Evolutionary conservation across 2,113 vertebrate species (phyloP).

Genomic region (Eubucco bourcierii): DNA sequence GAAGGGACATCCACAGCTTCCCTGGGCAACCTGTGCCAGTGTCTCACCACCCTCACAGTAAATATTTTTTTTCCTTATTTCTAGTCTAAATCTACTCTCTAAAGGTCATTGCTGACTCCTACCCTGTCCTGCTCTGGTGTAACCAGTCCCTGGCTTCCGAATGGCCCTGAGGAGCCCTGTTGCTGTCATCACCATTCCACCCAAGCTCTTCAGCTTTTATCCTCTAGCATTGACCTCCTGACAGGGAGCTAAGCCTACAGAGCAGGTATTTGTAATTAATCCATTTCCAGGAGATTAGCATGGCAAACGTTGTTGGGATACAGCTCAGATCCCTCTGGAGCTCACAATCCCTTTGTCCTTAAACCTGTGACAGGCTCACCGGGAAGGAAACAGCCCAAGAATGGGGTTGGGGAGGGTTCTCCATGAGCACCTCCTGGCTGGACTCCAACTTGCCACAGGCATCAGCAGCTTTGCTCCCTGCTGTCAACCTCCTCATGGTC

Average conservation of each 20-base stretch:
- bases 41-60: too few relatives aligned
- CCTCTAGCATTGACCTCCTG: conserved; percentile 66
- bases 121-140: neutral
- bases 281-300: conserved; percentile 74
- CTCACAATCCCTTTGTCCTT: conserved; percentile 22
- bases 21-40: too few relatives aligned
- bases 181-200: conserved; percentile 35
- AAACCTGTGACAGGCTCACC: neutral
- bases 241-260: conserved; percentile 65
- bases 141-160: neutral
- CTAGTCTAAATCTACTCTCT: too few relatives aligned
- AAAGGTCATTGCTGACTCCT: neutral
- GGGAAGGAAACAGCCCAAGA: neutral
- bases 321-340: conserved; percentile 41
- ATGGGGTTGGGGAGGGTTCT: neutral
- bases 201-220: conserved; percentile 50
- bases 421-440: fast-evolving
- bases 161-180: neutral
- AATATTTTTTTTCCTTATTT: too few relatives aligned
- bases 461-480: fast-evolving
- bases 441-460: fast-evolving
- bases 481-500: fast-evolving
- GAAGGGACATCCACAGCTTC: too few relatives aligned
- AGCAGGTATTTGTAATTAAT: conserved; percentile 76
- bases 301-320: conserved; percentile 66